phyloP scores from a whole-genome alignment of 2,113 vertebrate species.

The Chrysochloris asiatica region DNA sequence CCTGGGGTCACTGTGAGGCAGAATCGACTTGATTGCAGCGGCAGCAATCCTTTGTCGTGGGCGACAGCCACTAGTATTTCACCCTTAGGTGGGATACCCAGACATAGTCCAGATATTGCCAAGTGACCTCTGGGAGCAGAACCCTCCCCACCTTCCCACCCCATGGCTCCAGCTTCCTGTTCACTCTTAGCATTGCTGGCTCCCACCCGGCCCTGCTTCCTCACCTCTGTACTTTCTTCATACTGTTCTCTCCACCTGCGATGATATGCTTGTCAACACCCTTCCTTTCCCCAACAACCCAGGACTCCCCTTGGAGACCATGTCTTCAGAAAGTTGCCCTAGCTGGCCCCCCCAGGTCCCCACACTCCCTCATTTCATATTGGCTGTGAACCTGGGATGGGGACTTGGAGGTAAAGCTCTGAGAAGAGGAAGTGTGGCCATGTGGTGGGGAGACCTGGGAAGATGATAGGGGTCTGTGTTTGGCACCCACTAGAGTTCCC shows the following conservation, averaged over 20 bases:
- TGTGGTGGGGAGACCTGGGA: not conserved
- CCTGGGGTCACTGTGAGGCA: too few relatives aligned
- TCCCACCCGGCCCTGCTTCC: fast-evolving
- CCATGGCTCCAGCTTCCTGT: not conserved
- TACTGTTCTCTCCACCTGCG: too few relatives aligned
- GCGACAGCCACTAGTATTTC: too few relatives aligned
- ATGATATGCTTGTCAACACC: too few relatives aligned
- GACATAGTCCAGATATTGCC: fast-evolving
- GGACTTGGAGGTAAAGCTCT: not conserved
- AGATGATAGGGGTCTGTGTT: not conserved
- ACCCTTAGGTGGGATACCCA: too few relatives aligned
- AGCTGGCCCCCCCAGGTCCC: not conserved
- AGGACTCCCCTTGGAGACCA: too few relatives aligned
- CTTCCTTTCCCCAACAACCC: too few relatives aligned
- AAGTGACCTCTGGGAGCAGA: not conserved
- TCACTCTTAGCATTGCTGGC: not conserved
- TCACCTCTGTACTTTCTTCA: not conserved
- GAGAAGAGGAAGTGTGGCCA: not conserved
- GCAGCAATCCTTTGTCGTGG: too few relatives aligned
- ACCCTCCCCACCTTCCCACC: too few relatives aligned
- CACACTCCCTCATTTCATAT: not conserved
- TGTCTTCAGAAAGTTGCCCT: too few relatives aligned
- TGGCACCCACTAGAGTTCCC: too few relatives aligned
- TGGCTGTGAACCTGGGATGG: not conserved
- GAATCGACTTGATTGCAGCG: too few relatives aligned